Evolutionary conservation across 2,888 invertebrate genomes (phyloP).

Genomic region (Chirona hameri): DNA sequence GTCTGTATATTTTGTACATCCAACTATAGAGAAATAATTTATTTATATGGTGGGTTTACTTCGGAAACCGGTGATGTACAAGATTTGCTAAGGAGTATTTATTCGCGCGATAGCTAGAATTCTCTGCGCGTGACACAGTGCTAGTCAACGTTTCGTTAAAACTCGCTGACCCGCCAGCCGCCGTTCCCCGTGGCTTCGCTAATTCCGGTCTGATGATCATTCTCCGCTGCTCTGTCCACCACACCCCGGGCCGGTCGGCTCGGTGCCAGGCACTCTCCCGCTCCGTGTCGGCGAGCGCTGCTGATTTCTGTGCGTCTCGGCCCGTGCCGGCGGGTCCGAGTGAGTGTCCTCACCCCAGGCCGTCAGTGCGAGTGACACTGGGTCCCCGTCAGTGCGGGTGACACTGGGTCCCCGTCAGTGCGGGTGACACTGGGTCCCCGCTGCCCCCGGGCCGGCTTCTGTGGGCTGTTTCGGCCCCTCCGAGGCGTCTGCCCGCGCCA

Average conservation of each 20-base stretch:
- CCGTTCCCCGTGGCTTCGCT: neutral
- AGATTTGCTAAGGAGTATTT: slow-evolving; percentile 28
- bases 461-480: no score
- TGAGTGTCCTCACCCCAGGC: no score
- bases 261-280: no score
- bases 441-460: neutral
- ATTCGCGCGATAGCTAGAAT: slow-evolving; percentile 28
- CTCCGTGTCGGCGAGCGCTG: no score
- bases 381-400: no score
- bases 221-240: neutral
- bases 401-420: no score
- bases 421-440: no score
- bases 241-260: no score
- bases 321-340: no score
- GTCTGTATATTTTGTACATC: slow-evolving; percentile 28
- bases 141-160: slow-evolving; percentile 10
- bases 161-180: neutral
- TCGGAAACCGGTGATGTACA: slow-evolving; percentile 25
- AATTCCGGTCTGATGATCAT: neutral
- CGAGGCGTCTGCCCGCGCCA: no score
- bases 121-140: slow-evolving; percentile 24
- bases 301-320: neutral
- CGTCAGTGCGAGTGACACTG: no score
- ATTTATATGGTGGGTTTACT: slow-evolving; percentile 29
- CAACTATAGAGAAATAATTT: slow-evolving; percentile 23